Base-by-base conservation (phyloP, 2,113 vertebrate genomes). In the Gavia stellata region DNA sequence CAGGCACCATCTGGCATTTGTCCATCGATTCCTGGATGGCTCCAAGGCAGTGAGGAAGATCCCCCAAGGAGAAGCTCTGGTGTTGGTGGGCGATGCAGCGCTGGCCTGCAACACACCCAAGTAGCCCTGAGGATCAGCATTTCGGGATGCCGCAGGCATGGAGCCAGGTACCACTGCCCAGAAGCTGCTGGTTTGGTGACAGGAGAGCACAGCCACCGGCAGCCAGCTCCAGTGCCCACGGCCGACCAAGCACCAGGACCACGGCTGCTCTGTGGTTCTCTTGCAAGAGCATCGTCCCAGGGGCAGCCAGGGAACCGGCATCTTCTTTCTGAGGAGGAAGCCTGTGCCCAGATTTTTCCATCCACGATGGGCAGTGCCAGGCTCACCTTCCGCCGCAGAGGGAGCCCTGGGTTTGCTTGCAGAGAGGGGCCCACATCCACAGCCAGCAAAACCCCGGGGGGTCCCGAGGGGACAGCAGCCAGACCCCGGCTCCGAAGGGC, bases 341-440 rank as follows among this genome's bases (percentile, higher is more conserved):
- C 9, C 9, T 7, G 26, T 16, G 38, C 45, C 45, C 59, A 12
- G 10, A 8, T 40, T n/a, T 71, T n/a, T 29, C 61, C 34, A 40
- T 14, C 18, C 0, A 0, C 44, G 28, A 24, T 4, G 9, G 28
- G 18, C 28, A 50, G 17, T 2, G 1, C 42, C 42, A 23, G 36
- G 3, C 36, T 56, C 13, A 21, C 28, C 34, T 28, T 20, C 56
- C 3, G 1, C 24, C 47, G 20, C 62, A 20, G 36, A 61, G 53
- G 26, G 33, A 72, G 11, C 29, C 15, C 5, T 0, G 6, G 55
- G 9, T 79, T 28, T 29, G 38, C 18, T 52, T 0, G 0, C 2
- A 10, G 28, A 23, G 44, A 28, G 31, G 29, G 7, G 14, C 21
- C 33, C 52, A 56, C 29, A 18, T 28, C 29, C 28, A 20, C 24